phyloP scores from a whole-genome alignment of 1,140 invertebrate genomes.

The Drosophila kanapiae region DNA sequence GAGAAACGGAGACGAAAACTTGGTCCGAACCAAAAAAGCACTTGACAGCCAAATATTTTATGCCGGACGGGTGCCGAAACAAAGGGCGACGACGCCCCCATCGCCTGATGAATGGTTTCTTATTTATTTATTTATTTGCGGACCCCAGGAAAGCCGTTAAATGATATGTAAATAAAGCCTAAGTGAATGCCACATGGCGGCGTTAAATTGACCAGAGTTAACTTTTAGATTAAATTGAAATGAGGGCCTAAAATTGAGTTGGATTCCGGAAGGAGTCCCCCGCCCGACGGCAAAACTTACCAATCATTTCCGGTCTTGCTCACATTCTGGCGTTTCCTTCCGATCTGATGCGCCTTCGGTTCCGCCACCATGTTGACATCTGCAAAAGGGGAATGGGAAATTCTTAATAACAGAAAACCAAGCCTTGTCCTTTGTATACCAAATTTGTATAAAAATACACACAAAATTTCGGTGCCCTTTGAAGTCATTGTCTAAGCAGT shows the following conservation, averaged over 20 bases:
- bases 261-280: background rate
- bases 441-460: constrained; percentile 32
- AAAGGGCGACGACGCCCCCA: constrained; percentile 54
- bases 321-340: constrained; percentile 91
- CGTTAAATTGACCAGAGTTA: constrained; percentile 72
- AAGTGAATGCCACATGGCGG: constrained; percentile 66
- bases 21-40: constrained; percentile 53
- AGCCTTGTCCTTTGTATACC: constrained; percentile 36
- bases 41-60: constrained; percentile 81
- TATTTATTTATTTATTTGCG: constrained; percentile 75
- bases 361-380: constrained; percentile 92
- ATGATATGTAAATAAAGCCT: constrained; percentile 80
- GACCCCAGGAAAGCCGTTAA: constrained; percentile 51
- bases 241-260: constrained; percentile 16
- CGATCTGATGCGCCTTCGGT: constrained; percentile 93
- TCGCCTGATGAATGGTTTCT: constrained; percentile 63
- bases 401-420: constrained; percentile 30
- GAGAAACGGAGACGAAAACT: constrained; percentile 25
- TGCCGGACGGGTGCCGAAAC: constrained; percentile 65
- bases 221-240: constrained; percentile 76
- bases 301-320: constrained; percentile 93
- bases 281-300: constrained; percentile 86
- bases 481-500: constrained; percentile 47
- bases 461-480: constrained; percentile 50
- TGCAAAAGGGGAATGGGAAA: constrained; percentile 46